Base-by-base conservation (phyloP, 2,113 vertebrate genomes). In the Ancistrus triradiatus region DNA sequence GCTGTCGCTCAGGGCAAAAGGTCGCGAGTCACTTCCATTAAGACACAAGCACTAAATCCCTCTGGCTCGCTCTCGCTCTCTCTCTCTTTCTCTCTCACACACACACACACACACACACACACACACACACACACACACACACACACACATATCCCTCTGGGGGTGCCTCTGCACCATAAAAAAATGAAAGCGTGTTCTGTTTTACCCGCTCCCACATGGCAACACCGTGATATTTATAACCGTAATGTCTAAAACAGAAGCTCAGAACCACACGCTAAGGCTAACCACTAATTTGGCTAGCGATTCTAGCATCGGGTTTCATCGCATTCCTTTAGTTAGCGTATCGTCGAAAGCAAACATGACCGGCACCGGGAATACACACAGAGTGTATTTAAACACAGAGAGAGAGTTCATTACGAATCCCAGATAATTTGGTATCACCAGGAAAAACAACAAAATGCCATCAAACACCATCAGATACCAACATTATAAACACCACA, bases 1-100 rank as follows among this genome's bases (percentile, higher is more conserved):
- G 63, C 74, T 59, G 72, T n/a, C 5, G 33, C 35, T 27, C 15
- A 10, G 48, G 60, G 68, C 76, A 73, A 82, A 86, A 86, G 74
- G 80, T 85, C 76, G 79, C 75, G 25, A 79, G 83, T 85, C 84
- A 84, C 79, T 81, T 84, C 81, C 78, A 84, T 84, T 83, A 82
- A 81, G 74, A 81, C 76, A 70, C 25, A 19, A 68, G 68, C 78
- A 80, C 82, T 80, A 86, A 88, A 81, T 75, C 75, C 76, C 76
- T 35, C 17, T 1, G 17, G 28, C 7, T 42, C n/a, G n/a, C n/a
- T n/a, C n/a, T n/a, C n/a, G n/a, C n/a, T n/a, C n/a, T n/a, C n/a
- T n/a, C n/a, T n/a, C n/a, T n/a, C n/a, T n/a, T n/a, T n/a, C n/a
- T n/a, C n/a, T n/a, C n/a, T n/a, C 74, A 79, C 78, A 84, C 77